phyloP scores from a whole-genome alignment of 1,140 invertebrate genomes.

The Homarus americanus region DNA sequence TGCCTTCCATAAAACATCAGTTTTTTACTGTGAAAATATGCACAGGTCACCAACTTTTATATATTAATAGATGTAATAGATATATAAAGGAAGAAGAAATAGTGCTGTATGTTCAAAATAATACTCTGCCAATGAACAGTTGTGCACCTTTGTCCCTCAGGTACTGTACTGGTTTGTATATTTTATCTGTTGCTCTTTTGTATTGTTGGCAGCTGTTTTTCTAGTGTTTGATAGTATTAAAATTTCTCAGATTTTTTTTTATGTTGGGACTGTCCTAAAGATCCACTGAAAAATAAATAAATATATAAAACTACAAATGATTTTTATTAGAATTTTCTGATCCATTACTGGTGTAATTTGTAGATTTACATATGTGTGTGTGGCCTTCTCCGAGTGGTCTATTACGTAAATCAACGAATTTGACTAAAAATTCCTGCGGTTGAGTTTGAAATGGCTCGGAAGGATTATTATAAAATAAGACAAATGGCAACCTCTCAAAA shows the following conservation, averaged over 20 bases:
- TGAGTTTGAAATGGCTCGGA: no score
- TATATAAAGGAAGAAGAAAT: background rate
- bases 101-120: constrained; percentile 8
- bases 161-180: constrained; percentile 34
- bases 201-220: constrained; percentile 46
- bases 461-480: no score
- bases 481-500: no score
- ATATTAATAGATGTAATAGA: background rate
- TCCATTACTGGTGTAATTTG: no score
- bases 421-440: no score
- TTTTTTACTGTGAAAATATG: background rate
- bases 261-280: constrained; percentile 35
- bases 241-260: constrained; percentile 31
- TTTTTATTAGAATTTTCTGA: no score
- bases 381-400: no score
- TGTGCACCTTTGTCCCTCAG: constrained; percentile 38
- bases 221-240: constrained; percentile 37
- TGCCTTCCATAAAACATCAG: background rate
- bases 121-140: constrained; percentile 16
- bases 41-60: background rate
- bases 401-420: no score
- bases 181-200: constrained; percentile 33
- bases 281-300: constrained; percentile 32
- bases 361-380: no score
- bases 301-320: no score